A percentile compares a stretch with the other conserved stretches of the same genome.
Evolutionary conservation across 1,140 invertebrate genomes (phyloP).

Genomic region (Rhyzopertha dominica): DNA sequence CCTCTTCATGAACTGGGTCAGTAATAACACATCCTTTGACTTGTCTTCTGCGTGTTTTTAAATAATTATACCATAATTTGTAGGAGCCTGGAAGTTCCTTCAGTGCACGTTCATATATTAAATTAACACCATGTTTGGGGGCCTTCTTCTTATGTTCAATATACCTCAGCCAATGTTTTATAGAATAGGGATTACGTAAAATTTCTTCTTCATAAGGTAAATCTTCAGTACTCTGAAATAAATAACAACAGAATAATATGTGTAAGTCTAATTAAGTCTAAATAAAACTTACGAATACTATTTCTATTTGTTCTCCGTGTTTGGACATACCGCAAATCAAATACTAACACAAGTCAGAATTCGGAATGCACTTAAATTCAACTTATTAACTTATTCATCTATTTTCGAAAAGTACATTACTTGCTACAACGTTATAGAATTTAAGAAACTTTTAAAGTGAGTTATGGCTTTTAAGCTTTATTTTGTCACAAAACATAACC

Average conservation of each 20-base stretch:
- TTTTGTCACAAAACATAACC: no score
- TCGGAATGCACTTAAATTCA: no score
- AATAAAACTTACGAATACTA: slow-evolving; percentile 26
- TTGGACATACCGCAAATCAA: no score
- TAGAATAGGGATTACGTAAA: slow-evolving; percentile 91
- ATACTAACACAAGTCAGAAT: no score
- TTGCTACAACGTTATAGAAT: no score
- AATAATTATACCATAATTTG: slow-evolving; percentile 97
- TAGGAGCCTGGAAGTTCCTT: slow-evolving; percentile 97
- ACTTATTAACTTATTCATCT: no score
- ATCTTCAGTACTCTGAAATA: slow-evolving; percentile 62
- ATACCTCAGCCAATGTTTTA: slow-evolving; percentile 97
- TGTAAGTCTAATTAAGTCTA: slow-evolving; percentile 2
- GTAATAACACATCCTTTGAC: slow-evolving; percentile 76
- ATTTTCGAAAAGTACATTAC: no score
- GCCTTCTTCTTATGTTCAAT: slow-evolving; percentile 92
- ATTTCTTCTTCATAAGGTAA: slow-evolving; percentile 98
- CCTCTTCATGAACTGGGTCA: slow-evolving; percentile 85
- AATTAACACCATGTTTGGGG: slow-evolving; percentile 75
- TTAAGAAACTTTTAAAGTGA: no score
- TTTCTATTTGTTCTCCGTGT: slow-evolving; percentile 17
- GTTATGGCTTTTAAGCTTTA: no score
- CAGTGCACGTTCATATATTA: slow-evolving; percentile 92
- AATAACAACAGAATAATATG: neutral
- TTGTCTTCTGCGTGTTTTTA: slow-evolving; percentile 78